These are phyloP conservation scores for Drosophila melanosoma DNA, from an alignment of 2,888 invertebrate genomes.

Conservation along the genomic window DNA sequence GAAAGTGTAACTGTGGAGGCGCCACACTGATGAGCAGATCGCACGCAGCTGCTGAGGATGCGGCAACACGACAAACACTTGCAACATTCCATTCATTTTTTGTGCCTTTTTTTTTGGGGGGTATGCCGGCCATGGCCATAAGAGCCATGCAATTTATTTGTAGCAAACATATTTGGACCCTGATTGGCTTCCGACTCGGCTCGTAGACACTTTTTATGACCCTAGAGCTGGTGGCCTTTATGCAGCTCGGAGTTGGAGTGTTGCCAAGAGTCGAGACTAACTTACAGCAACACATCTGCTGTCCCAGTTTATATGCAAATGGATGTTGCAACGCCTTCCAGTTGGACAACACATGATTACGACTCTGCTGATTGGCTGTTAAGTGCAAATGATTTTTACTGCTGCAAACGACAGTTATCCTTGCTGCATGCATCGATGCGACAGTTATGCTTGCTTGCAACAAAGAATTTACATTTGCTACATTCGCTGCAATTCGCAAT, in stretches of 20 bases:
- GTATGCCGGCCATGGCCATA: slow-evolving; percentile 43
- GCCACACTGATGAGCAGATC: slow-evolving; percentile 44
- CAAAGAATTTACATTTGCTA: slow-evolving; percentile 22
- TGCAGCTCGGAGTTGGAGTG: slow-evolving; percentile 43
- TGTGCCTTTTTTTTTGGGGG: not conserved
- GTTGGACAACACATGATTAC: slow-evolving; percentile 35
- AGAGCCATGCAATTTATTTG: slow-evolving; percentile 73
- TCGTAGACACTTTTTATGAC: slow-evolving; percentile 45
- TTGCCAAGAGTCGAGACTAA: slow-evolving; percentile 26
- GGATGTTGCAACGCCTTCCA: slow-evolving; percentile 15
- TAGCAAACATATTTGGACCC: slow-evolving; percentile 69
- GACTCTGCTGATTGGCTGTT: slow-evolving; percentile 60
- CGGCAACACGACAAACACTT: slow-evolving; percentile 29
- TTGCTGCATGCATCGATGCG: slow-evolving; percentile 5
- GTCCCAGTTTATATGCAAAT: slow-evolving; percentile 28
- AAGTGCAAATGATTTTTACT: slow-evolving; percentile 56
- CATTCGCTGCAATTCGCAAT: slow-evolving; percentile 32
- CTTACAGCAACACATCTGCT: slow-evolving; percentile 6
- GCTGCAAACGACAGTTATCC: slow-evolving; percentile 23
- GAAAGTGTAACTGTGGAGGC: not conserved
- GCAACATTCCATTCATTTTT: slow-evolving; percentile 6
- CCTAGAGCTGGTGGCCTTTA: not conserved
- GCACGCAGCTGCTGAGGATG: slow-evolving; percentile 23
- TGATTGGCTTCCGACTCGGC: slow-evolving; percentile 59
- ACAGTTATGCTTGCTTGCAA: slow-evolving; percentile 11